Conservation (phyloP, 2,797 vertebrate genomes). For the Pipistrellus nathusii region DNA sequence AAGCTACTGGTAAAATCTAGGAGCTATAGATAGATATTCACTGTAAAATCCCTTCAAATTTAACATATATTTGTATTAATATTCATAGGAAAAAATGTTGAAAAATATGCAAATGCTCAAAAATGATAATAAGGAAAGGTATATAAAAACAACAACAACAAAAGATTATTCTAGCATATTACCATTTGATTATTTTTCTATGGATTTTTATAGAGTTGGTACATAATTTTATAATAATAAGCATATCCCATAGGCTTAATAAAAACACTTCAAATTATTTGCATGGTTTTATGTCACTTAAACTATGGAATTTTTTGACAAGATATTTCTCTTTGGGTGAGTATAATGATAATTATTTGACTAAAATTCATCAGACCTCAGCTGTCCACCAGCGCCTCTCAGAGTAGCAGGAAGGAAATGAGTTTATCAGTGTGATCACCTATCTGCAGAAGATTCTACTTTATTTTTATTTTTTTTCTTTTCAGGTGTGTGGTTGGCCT, state of each 20-base stretch:
- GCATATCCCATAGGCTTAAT: background rate
- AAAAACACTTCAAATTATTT: background rate
- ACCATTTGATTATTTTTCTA: background rate
- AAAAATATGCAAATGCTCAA: background rate
- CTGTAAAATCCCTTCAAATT: background rate
- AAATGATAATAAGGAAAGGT: background rate
- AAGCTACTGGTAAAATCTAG: conserved; percentile 22
- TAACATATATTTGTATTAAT: background rate
- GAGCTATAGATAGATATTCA: background rate
- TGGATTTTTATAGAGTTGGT: background rate
- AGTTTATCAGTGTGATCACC: background rate
- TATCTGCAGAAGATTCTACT: background rate
- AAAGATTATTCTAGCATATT: background rate
- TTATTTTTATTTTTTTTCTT: background rate
- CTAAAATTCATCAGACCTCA: background rate
- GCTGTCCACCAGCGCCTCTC: background rate
- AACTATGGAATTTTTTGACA: background rate
- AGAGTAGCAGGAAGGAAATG: background rate
- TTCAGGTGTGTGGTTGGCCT: background rate
- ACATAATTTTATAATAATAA: background rate
- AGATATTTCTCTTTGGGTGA: background rate
- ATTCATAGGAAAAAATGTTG: background rate
- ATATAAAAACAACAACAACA: background rate
- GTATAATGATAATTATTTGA: background rate
- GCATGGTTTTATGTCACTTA: background rate